Conservation (phyloP, 2,888 invertebrate species). For the Pristionchus japonicus region DNA sequence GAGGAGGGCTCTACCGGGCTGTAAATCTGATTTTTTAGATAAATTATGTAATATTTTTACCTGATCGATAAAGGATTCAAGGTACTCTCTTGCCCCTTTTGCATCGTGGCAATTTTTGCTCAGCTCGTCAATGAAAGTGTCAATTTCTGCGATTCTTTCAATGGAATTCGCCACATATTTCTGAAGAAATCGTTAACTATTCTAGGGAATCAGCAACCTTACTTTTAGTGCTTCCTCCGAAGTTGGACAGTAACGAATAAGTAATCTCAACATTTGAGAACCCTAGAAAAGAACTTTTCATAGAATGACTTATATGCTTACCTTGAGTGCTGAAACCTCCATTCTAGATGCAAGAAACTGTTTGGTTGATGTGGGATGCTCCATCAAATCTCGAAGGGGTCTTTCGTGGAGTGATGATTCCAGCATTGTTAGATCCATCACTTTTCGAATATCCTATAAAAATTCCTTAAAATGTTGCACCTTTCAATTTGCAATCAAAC, state of each 20-base stretch:
- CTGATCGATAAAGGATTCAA: neutral
- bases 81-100: neutral
- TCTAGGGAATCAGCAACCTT: neutral
- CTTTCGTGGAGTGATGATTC: neutral
- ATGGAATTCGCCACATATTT: neutral
- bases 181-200: neutral
- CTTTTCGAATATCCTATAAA: too few relatives aligned
- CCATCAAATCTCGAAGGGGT: neutral
- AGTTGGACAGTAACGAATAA: neutral
- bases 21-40: neutral
- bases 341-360: neutral
- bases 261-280: neutral
- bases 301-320: neutral
- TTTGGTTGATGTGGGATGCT: neutral
- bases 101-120: neutral
- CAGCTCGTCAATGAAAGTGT: neutral
- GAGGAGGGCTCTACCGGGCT: neutral
- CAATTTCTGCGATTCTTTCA: neutral
- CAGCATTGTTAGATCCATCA: neutral
- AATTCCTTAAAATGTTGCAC: too few relatives aligned
- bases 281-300: neutral
- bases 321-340: neutral
- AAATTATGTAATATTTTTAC: neutral
- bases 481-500: too few relatives aligned
- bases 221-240: neutral